Base-by-base conservation (phyloP, 2,888 invertebrate species). In the Chironomus riparius region DNA sequence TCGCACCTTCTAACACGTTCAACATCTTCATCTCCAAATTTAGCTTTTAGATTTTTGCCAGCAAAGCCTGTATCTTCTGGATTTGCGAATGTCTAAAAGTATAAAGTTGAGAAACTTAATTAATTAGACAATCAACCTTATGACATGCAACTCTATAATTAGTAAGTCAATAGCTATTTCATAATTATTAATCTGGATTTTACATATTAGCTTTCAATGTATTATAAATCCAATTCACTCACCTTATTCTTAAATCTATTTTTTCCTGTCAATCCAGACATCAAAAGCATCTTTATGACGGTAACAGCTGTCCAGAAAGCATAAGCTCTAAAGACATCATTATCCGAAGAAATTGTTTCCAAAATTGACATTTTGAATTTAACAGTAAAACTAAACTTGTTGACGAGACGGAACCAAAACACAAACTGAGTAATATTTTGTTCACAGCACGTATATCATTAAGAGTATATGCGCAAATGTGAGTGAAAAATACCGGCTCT, bases 1-100 rank as follows among this genome's bases (percentile, higher is more conserved):
- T 38, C 4, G 10, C 10, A 38, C 38, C 86, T 81, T 80, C 87
- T 80, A 7, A 86, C 84, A 79, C 87, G 80, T 80, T 87, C 87
- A 2, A 87, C 85, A 78, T 85, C 85, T 3, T 80, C 80, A 77
- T 86, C 85, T 78, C 84, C 81, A 5, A 78, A 78, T 73, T 79
- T 81, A 2, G 82, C 80, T 78, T 83, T 83, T 10, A 0, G 81
- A 80, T 76, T 82, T 81, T 48, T 76, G n/a, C 18, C 50, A 61
- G 21, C 6, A 21, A 50, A 75, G 4, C 38, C 61, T 24, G 79
- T 13, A 78, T 85, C 84, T 78, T 85, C 84, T 2, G 81, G 81
- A 74, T 80, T 83, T 4, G 81, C 79, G 78, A 84, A 82, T 15
- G 81, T 80, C 84, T 85, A 78, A 7, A 79, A 79, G 73, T 76